Evolutionary conservation across 1,140 invertebrate species (phyloP), one percentile per base, ranked within the genome.

Genomic region (Eupristina koningsbergeri): DNA sequence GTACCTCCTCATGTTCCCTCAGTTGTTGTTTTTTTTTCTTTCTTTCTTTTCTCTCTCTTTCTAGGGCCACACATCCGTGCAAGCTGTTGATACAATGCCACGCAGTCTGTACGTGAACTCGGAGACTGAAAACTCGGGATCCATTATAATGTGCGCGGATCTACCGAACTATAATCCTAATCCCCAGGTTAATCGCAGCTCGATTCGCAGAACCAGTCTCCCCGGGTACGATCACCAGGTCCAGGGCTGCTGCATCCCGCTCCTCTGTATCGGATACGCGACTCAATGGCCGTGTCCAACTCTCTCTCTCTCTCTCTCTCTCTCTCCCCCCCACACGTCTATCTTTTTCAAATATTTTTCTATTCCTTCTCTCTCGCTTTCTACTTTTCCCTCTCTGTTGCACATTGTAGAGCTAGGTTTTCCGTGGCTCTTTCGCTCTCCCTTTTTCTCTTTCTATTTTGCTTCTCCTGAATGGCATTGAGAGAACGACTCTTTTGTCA

Each of bases 161-260:
- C 47, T 58, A 39, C 47, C 47, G 22, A 41, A 80, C 86, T 85
- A 87, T 91, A 89, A 91, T 91, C 90, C 90, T 91, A 91, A 91
- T 91, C 90, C 89, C 85, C 86, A 87, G 89, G 90, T 89, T 91
- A 90, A 91, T 91, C 90, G 89, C 79, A 86, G 84, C 85, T 85
- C 86, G 86, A 90, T 89, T 86, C 88, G 77, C 58, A 86, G 84
- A 87, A 85, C 88, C 78, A 87, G 86, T 87, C 88, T 58, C 74
- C 47, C 41, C 6, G 45, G 45, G n/a, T 74, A 29, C 17, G 41
- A 45, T 11, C 6, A 50, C 41, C 6, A 50, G 8, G 7, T 17
- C 41, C 50, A 50, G 45, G 45, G 45, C n/a, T 45, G 41, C 5
- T n/a, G 11, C 11, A 34, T 19, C 80, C 74, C 78, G 74, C 86